Conservation (phyloP, 1,140 invertebrate species). For the Pseudomyrmex gracilis region DNA sequence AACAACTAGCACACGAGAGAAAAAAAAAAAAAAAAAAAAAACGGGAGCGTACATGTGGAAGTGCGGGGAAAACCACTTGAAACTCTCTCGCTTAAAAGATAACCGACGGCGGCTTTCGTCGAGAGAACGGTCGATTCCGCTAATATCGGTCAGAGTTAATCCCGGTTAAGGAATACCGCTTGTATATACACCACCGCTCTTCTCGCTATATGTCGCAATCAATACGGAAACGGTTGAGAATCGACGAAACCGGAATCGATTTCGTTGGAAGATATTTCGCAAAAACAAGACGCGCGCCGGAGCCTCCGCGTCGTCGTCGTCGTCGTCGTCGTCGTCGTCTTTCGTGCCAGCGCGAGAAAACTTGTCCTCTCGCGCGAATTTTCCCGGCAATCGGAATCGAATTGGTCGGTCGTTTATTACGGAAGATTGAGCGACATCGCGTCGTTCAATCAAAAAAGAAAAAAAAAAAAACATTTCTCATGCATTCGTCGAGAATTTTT, state of each 20-base stretch:
- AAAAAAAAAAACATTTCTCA: background rate
- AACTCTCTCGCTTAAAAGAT: conserved; percentile 18
- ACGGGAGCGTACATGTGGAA: too few species aligned
- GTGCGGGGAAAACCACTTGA: background rate
- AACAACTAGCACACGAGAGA: too few species aligned
- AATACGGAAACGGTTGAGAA: conserved; percentile 1
- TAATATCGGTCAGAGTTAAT: conserved; percentile 18
- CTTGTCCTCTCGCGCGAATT: background rate
- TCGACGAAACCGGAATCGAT: background rate
- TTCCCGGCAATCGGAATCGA: background rate
- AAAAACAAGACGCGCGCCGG: background rate
- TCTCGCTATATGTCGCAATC: background rate
- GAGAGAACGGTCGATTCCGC: conserved; percentile 31
- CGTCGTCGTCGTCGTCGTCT: background rate
- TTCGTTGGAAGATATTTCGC: background rate
- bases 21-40: background rate
- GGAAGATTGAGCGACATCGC: conserved; percentile 22
- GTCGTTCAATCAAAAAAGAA: conserved; percentile 19
- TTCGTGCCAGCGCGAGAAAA: background rate
- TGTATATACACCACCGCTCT: background rate
- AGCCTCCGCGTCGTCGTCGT: background rate
- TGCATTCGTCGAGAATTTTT: conserved; percentile 34
- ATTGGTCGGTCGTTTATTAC: conserved; percentile 9
- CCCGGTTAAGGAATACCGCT: background rate
- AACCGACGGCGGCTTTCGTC: conserved; percentile 28